Evolutionary conservation across 2,888 invertebrate species (phyloP).

Genomic region (Callinectes sapidus): DNA sequence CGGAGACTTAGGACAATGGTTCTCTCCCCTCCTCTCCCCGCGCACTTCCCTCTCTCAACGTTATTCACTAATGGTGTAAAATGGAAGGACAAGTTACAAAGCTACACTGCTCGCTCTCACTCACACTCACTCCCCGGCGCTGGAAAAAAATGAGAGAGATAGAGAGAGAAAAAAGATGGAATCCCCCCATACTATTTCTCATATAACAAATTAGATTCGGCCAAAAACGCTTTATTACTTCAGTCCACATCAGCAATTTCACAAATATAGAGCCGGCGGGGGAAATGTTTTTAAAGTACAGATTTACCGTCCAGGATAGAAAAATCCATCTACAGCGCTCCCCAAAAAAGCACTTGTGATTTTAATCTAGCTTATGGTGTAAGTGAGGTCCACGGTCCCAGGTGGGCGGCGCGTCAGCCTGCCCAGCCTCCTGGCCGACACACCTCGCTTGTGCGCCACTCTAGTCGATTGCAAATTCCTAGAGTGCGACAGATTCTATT

Average conservation of each 20-base stretch:
- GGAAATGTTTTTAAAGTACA: conserved; percentile 31
- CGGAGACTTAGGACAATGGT: conserved; percentile 7
- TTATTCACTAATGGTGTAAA: conserved; percentile 30
- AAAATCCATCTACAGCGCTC: conserved; percentile 31
- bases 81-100: conserved; percentile 12
- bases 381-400: conserved; percentile 42
- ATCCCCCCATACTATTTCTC: conserved; percentile 33
- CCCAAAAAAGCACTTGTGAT: conserved; percentile 47
- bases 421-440: conserved; percentile 45
- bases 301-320: conserved; percentile 39
- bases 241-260: conserved; percentile 36
- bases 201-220: conserved; percentile 36
- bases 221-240: conserved; percentile 37
- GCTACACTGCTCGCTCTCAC: conserved; percentile 21
- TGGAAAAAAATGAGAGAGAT: conserved; percentile 39
- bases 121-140: conserved; percentile 39
- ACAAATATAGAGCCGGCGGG: conserved; percentile 36
- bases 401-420: conserved; percentile 18
- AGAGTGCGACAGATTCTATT: conserved; percentile 67
- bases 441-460: conserved; percentile 57
- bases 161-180: conserved; percentile 44
- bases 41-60: neutral
- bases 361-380: conserved; percentile 60
- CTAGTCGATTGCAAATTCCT: conserved; percentile 64
- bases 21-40: neutral